These are phyloP conservation scores for Pogonognathellus flavescens DNA, from an alignment of 1,140 invertebrate genomes.

Conservation along the genomic window DNA sequence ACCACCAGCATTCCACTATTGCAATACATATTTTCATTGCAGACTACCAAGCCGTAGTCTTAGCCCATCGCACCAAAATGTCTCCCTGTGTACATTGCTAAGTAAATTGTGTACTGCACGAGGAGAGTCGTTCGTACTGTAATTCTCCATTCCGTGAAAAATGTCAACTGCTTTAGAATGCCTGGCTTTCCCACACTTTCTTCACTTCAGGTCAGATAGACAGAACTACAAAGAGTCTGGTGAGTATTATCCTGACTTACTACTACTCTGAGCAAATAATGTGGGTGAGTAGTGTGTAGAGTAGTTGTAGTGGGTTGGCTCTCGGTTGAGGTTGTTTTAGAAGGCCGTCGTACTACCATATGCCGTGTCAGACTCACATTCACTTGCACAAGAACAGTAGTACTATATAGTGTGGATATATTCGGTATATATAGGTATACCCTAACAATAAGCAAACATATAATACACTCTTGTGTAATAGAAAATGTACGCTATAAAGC, in stretches of 20 bases:
- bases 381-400: not conserved
- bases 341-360: not conserved
- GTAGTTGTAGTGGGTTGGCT: too few relatives aligned
- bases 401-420: too few relatives aligned
- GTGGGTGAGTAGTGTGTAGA: not conserved
- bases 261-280: not conserved
- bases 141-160: constrained; percentile 12
- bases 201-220: constrained; percentile 26
- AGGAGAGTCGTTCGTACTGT: not conserved
- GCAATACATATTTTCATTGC: too few relatives aligned
- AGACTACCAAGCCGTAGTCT: too few relatives aligned
- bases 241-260: not conserved
- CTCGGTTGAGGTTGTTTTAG: not conserved
- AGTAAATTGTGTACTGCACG: constrained; percentile 30
- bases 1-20: too few relatives aligned
- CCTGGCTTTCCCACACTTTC: constrained; percentile 3
- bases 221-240: not conserved
- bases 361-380: not conserved
- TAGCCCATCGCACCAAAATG: too few relatives aligned
- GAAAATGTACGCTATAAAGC: not conserved
- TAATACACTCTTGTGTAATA: not conserved
- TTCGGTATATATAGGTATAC: too few relatives aligned
- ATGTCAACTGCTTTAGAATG: constrained; percentile 1
- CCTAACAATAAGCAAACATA: not conserved
- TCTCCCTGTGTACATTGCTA: too few relatives aligned